Evolutionary conservation across 2,797 vertebrate species (phyloP).

Genomic region (Gobionotothen gibberifrons): DNA sequence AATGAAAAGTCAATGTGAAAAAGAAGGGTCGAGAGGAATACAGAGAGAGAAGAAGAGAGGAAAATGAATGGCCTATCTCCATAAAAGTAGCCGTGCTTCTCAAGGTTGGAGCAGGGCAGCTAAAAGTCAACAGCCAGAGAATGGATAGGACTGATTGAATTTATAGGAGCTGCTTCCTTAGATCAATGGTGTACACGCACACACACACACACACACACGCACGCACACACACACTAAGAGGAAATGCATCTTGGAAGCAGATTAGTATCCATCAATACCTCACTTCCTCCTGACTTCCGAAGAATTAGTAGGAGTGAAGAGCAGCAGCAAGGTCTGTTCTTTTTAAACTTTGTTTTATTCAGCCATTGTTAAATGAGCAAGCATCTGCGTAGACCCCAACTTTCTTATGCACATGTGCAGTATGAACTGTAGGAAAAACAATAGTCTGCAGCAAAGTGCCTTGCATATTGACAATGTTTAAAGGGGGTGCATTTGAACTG

Average conservation of each 20-base stretch:
- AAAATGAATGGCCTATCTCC: slow-evolving; percentile 63
- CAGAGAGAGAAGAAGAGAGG: slow-evolving; percentile 24
- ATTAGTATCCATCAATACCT: slow-evolving; percentile 54
- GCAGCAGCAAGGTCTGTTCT: slow-evolving; percentile 8
- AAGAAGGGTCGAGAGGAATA: slow-evolving; percentile 45
- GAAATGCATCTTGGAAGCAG: slow-evolving; percentile 46
- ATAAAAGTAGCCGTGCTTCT: slow-evolving; percentile 68
- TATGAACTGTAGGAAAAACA: neutral
- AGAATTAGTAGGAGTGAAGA: slow-evolving; percentile 48
- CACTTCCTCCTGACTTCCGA: slow-evolving; percentile 49
- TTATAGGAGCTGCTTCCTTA: slow-evolving; percentile 64
- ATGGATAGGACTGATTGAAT: slow-evolving; percentile 72
- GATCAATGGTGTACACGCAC: slow-evolving; percentile 58
- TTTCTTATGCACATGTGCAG: neutral
- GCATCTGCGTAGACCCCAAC: neutral
- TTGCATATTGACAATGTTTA: neutral
- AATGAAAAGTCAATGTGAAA: slow-evolving; percentile 59
- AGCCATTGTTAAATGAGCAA: slow-evolving; percentile 7
- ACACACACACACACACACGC: neutral
- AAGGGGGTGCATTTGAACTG: neutral
- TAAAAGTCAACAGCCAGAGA: slow-evolving; percentile 70
- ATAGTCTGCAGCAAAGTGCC: neutral
- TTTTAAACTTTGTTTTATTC: slow-evolving; percentile 24
- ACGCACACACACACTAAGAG: slow-evolving; percentile 2
- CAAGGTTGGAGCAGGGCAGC: slow-evolving; percentile 61